These are phyloP conservation scores for Ectropis crepuscularia DNA, from an alignment of 2,888 invertebrate species.

Conservation along the genomic window DNA sequence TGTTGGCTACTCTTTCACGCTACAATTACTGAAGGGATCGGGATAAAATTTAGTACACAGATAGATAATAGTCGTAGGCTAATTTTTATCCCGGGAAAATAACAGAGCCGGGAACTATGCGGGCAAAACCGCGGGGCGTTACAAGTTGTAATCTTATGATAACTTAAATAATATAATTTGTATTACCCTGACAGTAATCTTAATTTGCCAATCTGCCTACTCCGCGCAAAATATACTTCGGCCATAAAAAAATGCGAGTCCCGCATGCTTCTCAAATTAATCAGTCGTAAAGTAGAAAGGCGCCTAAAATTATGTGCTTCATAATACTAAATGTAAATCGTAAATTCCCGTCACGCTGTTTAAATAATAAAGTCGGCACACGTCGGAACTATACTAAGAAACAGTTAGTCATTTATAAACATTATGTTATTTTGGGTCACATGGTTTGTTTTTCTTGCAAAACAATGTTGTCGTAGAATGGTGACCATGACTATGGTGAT, in stretches of 20 bases:
- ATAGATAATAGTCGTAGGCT: no score
- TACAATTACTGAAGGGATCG: no score
- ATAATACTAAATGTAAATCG: slow-evolving; percentile 57
- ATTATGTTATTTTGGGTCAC: neutral
- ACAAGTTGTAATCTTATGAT: no score
- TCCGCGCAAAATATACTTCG: slow-evolving; percentile 9
- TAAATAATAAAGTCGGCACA: slow-evolving; percentile 52
- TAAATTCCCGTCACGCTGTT: slow-evolving; percentile 58
- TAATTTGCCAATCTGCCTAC: slow-evolving; percentile 2
- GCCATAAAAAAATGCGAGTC: slow-evolving; percentile 10
- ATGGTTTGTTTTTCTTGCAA: neutral
- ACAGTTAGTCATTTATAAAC: slow-evolving; percentile 17
- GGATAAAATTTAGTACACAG: no score
- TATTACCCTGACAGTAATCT: no score
- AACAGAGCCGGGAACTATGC: no score
- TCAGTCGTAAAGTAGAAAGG: slow-evolving; percentile 27
- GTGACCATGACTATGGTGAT: no score
- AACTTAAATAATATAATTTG: no score
- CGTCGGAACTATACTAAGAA: slow-evolving; percentile 25
- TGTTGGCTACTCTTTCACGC: no score
- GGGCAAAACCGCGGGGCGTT: no score
- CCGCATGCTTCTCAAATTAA: slow-evolving; percentile 16
- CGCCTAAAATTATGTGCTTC: slow-evolving; percentile 41
- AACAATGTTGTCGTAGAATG: no score
- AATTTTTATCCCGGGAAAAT: no score